Percentiles rank a stretch among this genome's conserved stretches.
These are phyloP conservation scores for Aphelenchoides besseyi DNA, from an alignment of 1,140 invertebrate species.

Conservation along the genomic window DNA sequence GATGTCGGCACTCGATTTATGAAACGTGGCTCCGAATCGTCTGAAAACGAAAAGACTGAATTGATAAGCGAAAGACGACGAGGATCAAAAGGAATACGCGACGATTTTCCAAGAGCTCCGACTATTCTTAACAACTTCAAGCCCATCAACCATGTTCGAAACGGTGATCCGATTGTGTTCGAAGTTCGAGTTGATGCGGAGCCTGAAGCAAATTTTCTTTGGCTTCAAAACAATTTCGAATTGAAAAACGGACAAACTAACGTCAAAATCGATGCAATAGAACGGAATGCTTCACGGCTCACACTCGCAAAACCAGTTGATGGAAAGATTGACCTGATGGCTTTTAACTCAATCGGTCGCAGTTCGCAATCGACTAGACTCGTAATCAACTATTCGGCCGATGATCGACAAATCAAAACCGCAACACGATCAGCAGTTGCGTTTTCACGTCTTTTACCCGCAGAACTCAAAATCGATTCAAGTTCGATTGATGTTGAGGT, in stretches of 20 bases:
- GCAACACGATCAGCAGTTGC: neutral
- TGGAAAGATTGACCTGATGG: slow-evolving; percentile 52
- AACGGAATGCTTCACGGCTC: slow-evolving; percentile 40
- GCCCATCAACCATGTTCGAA: slow-evolving; percentile 27
- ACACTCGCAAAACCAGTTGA: slow-evolving; percentile 38
- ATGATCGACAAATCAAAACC: slow-evolving; percentile 1
- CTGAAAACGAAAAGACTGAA: neutral
- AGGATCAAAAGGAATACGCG: neutral
- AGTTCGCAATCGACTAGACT: slow-evolving; percentile 43
- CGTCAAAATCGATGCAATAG: slow-evolving; percentile 40
- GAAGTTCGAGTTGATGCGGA: slow-evolving; percentile 52
- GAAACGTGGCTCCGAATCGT: neutral
- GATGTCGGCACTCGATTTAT: neutral
- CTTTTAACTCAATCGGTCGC: slow-evolving; percentile 48
- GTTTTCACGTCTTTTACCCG: neutral
- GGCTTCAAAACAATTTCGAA: slow-evolving; percentile 58
- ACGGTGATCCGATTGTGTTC: slow-evolving; percentile 39
- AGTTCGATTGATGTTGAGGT: slow-evolving; percentile 33
- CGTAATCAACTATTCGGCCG: slow-evolving; percentile 43
- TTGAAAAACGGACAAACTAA: slow-evolving; percentile 41
- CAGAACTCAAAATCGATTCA: neutral
- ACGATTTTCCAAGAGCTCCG: slow-evolving; percentile 35
- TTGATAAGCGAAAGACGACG: neutral
- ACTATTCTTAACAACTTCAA: slow-evolving; percentile 38
- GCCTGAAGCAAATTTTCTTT: slow-evolving; percentile 50